Evolutionary conservation across 2,888 invertebrate genomes (phyloP), one percentile per base, ranked within the genome.

Genomic region (Ypsolopha scabrella): DNA sequence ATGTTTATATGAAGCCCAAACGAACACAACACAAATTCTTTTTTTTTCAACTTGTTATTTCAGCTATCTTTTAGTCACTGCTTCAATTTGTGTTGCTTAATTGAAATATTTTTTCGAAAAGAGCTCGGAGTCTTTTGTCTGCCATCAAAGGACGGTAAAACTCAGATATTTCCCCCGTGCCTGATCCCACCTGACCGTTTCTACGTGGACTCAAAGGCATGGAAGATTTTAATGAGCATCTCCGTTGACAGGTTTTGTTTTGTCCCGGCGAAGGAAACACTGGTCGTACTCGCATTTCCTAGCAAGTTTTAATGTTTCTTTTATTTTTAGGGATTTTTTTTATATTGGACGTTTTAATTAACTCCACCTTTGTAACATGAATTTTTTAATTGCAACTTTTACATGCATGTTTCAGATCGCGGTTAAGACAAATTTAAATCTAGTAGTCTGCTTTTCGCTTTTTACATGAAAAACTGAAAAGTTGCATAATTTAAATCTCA

Each of bases 221-320:
- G 86, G 86, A 86, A 86, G 69, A 85, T 80, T 86, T 86, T 86
- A 86, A 85, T 80, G 83, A 86, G 78, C 73, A 65, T 58, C 65
- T 90, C 90, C 63, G 74, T 75, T 75, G 68, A 67, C 67, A 65
- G 67, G 75, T 77, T 77, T 82, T 80, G 76, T 81, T 72, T 73
- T 68, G 45, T 45, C 45, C 24, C 24, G 13, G 10, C 13, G 34
- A 70, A 79, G 76, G 75, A 67, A 72, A 74, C 70, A 75, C 24
- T 3, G 4, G 24, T 24, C 24, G 24, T 2, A 24, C 24, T 24
- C 24, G 24, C 24, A 24, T 24, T 24, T 24, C 4, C 2, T 24
- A 24, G 24, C 24, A 24, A 24, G 2, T 24, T 24, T 24, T 24
- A 24, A 24, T 24, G 2, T 24, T 24, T 24, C 24, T 24, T 24